Conservation (phyloP, 2,888 invertebrate genomes). For the Slavum lentiscoides region DNA sequence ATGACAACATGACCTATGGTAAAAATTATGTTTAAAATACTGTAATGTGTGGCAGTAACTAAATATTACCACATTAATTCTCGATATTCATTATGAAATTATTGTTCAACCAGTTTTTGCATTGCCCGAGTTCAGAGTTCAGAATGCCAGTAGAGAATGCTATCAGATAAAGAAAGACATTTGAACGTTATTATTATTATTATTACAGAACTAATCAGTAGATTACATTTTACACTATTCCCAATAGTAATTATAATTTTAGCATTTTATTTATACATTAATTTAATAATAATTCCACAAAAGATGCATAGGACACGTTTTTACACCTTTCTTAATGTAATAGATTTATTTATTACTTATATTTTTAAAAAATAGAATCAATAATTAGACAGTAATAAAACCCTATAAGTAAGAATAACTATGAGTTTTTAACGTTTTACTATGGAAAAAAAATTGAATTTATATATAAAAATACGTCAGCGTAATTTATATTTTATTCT, state of each 20-base stretch:
- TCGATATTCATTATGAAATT: not conserved
- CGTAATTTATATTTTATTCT: not conserved
- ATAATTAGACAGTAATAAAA: too few species aligned
- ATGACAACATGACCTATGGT: not conserved
- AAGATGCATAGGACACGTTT: too few species aligned
- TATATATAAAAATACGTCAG: not conserved
- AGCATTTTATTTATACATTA: too few species aligned
- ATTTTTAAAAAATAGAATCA: too few species aligned
- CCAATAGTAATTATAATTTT: too few species aligned
- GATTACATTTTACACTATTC: not conserved
- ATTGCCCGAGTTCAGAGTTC: slow-evolving; percentile 16
- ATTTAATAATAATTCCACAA: too few species aligned
- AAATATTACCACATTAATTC: not conserved
- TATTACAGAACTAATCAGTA: not conserved
- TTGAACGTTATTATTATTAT: slow-evolving; percentile 4
- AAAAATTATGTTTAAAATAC: not conserved
- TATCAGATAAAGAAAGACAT: slow-evolving; percentile 8
- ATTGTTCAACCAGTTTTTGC: not conserved
- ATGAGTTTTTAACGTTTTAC: too few species aligned
- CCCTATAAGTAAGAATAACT: too few species aligned
- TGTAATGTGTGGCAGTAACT: not conserved
- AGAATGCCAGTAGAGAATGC: slow-evolving; percentile 1
- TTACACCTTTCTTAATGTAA: too few species aligned
- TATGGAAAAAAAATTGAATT: too few species aligned
- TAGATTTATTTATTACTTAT: too few species aligned